phyloP scores from a whole-genome alignment of 2,797 vertebrate species.

The Syncerus caffer region DNA sequence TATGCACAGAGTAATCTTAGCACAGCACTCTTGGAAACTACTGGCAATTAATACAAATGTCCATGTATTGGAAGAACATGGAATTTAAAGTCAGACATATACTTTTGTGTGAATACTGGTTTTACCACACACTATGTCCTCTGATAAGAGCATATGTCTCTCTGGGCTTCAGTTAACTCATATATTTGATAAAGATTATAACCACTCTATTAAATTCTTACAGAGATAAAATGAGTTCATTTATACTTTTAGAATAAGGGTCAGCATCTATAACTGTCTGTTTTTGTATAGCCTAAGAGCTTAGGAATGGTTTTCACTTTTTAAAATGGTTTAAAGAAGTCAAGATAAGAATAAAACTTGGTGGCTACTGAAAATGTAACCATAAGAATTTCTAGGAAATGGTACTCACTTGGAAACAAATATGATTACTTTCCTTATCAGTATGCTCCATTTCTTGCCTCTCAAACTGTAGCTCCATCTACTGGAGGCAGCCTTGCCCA shows the following conservation, averaged over 20 bases:
- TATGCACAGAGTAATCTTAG: neutral
- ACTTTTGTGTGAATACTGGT: neutral
- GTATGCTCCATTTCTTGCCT: neutral
- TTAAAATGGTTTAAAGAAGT: neutral
- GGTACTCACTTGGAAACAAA: neutral
- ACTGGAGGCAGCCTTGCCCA: neutral
- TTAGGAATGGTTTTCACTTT: neutral
- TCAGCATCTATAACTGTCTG: neutral
- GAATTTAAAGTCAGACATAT: neutral
- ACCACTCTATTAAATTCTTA: neutral
- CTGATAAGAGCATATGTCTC: neutral
- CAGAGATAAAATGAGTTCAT: neutral
- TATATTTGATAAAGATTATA: neutral
- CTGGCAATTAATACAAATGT: neutral
- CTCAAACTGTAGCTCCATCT: neutral
- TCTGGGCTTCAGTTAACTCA: neutral
- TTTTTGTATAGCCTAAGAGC: neutral
- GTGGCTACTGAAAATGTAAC: neutral
- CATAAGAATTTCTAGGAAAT: neutral
- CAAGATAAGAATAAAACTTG: neutral
- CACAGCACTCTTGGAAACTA: neutral
- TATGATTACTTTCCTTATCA: neutral
- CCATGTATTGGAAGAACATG: neutral
- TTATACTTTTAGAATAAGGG: neutral
- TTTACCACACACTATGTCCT: neutral